Evolutionary conservation across 2,888 invertebrate species (phyloP), one percentile per base, ranked within the genome.

Genomic region (Diachrysia chrysitis): DNA sequence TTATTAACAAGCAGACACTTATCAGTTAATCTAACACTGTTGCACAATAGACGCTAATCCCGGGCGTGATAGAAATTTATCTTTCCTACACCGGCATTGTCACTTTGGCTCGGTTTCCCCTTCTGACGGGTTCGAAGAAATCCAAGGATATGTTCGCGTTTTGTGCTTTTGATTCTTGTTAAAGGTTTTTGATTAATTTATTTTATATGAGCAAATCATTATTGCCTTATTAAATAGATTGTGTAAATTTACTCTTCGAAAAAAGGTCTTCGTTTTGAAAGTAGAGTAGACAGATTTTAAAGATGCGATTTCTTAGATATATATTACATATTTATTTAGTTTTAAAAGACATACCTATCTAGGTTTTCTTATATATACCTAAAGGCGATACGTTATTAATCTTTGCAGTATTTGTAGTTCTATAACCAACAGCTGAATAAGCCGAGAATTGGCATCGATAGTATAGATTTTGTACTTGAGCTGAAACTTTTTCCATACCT

Each of bases 1-100:
- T 94, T 94, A 94, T 94, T 94, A 93, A 91, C 91, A 86, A 92
- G 90, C 81, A 90, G 90, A 91, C 93, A 94, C 94, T 94, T 95
- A 95, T 95, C 95, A 93, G 92, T 93, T 94, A 94, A 95, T 95
- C 95, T 95, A 93, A 92, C 93, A 92, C 93, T 84, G 89, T 84
- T 82, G 80, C 84, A 94, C 95, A 95, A 95, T 93, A 83, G 87
- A 73, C 73, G 91, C 92, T 95, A 95, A 95, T 95, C 95, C 88
- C 85, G 85, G 89, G 91, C 92, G 94, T 91, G 94, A 94, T 88
- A 93, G 91, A 90, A 93, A 94, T 94, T 93, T 93, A 94, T 94
- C 94, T 94, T 90, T 87, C 85, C 84, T 79, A 84, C 86, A 89
- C 88, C 86, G 87, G 88, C 88, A 90, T 93, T 93, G 92, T 92